These are phyloP conservation scores for Erebia epiphron DNA, from an alignment of 2,888 invertebrate species.

Conservation along the genomic window DNA sequence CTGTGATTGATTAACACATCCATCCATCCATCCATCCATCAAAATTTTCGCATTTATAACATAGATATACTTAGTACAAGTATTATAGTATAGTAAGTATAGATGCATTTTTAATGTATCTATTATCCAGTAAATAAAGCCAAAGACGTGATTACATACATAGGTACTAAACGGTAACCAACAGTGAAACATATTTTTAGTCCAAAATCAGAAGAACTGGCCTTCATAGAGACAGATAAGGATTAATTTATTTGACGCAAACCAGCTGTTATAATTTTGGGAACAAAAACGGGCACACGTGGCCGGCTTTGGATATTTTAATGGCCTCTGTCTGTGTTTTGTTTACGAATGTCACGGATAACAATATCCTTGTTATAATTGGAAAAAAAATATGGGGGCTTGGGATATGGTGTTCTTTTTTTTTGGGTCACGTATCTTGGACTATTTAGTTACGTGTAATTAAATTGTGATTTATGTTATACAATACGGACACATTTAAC, in stretches of 20 bases:
- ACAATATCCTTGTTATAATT: conserved; percentile 34
- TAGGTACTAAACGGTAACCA: not conserved
- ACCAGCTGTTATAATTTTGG: conserved; percentile 36
- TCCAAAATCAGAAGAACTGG: conserved; percentile 6
- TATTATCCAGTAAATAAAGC: no score
- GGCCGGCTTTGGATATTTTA: conserved; percentile 33
- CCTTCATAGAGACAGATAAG: conserved; percentile 25
- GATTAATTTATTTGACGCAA: conserved; percentile 37
- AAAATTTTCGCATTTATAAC: no score
- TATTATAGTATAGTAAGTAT: no score
- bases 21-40: no score
- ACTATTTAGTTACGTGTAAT: not conserved
- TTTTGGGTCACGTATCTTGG: not conserved
- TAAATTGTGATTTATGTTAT: no score
- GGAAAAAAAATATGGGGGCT: conserved; percentile 26
- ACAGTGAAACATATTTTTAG: not conserved
- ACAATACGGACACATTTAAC: no score
- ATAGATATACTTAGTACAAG: no score
- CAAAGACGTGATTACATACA: no score
- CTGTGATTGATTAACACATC: no score
- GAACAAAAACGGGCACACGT: conserved; percentile 33
- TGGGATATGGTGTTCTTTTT: not conserved
- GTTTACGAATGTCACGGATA: conserved; percentile 37
- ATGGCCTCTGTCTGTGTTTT: conserved; percentile 31
- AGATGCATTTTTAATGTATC: no score